These are phyloP conservation scores for Ectobius pallidus DNA, from an alignment of 2,888 invertebrate genomes.

Conservation along the genomic window DNA sequence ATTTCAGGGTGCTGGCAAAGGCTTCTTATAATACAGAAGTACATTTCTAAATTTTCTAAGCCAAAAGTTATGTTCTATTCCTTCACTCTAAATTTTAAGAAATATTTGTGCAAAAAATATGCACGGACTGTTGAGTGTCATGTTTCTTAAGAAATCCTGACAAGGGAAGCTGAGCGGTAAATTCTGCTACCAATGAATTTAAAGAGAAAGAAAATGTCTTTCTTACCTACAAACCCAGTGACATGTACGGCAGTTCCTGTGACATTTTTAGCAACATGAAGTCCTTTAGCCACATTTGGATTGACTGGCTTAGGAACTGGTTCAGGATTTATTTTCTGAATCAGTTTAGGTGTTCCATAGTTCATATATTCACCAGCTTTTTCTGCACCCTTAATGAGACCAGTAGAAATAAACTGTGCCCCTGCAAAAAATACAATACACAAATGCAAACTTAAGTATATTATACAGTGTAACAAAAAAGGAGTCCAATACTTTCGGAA, in stretches of 20 bases:
- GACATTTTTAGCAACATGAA: slow-evolving; percentile 69
- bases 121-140: too few relatives aligned
- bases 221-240: slow-evolving; percentile 68
- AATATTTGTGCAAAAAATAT: too few relatives aligned
- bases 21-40: too few relatives aligned
- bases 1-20: too few relatives aligned
- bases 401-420: slow-evolving; percentile 70
- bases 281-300: slow-evolving; percentile 62
- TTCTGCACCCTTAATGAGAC: slow-evolving; percentile 69
- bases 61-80: too few relatives aligned
- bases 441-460: not conserved
- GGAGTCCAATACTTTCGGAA: slow-evolving; percentile 13
- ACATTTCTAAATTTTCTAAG: too few relatives aligned
- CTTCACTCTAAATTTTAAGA: too few relatives aligned
- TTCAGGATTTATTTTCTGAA: slow-evolving; percentile 59
- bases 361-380: slow-evolving; percentile 67
- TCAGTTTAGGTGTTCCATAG: slow-evolving; percentile 65
- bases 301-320: slow-evolving; percentile 58
- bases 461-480: slow-evolving; percentile 12
- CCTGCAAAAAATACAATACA: slow-evolving; percentile 35
- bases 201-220: not conserved
- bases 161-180: too few relatives aligned
- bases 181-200: too few relatives aligned
- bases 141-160: too few relatives aligned
- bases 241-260: slow-evolving; percentile 71